Conservation (phyloP, 2,113 vertebrate species). For the Kryptolebias marmoratus region DNA sequence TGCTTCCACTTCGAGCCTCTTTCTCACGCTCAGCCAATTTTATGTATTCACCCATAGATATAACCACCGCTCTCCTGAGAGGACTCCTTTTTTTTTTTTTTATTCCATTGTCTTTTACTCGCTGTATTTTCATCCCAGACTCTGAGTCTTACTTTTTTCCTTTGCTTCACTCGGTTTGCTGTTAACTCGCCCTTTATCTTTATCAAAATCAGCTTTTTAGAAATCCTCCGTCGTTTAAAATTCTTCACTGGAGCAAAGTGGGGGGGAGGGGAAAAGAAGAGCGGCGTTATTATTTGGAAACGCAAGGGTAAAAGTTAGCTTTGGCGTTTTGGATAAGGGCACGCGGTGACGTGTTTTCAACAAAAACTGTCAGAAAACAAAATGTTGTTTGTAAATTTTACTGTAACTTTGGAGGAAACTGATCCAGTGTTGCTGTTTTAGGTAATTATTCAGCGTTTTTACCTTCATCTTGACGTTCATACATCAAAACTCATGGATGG, state of each 20-base stretch:
- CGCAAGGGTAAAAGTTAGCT: neutral
- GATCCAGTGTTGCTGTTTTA: no score
- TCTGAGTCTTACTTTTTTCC: neutral
- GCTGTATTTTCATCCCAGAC: constrained; percentile 20
- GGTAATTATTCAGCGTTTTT: no score
- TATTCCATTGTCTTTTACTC: constrained; percentile 38
- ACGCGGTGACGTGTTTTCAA: no score
- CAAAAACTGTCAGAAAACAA: no score
- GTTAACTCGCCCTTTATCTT: neutral
- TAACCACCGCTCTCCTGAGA: constrained; percentile 59
- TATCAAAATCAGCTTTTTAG: neutral
- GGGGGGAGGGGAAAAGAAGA: neutral
- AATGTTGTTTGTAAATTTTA: no score
- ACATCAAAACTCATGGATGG: no score
- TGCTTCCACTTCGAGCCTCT: constrained; percentile 42
- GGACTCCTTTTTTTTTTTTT: constrained; percentile 25
- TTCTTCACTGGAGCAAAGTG: constrained; percentile 1
- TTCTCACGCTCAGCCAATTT: constrained; percentile 74
- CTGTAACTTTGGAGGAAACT: no score
- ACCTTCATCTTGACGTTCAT: no score
- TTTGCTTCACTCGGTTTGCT: constrained; percentile 5
- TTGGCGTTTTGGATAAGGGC: no score
- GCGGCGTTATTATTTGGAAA: neutral
- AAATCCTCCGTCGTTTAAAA: neutral
- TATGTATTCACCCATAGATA: constrained; percentile 69